Conservation (phyloP, 2,113 vertebrate genomes). For the Poeciliopsis turrubarensis region DNA sequence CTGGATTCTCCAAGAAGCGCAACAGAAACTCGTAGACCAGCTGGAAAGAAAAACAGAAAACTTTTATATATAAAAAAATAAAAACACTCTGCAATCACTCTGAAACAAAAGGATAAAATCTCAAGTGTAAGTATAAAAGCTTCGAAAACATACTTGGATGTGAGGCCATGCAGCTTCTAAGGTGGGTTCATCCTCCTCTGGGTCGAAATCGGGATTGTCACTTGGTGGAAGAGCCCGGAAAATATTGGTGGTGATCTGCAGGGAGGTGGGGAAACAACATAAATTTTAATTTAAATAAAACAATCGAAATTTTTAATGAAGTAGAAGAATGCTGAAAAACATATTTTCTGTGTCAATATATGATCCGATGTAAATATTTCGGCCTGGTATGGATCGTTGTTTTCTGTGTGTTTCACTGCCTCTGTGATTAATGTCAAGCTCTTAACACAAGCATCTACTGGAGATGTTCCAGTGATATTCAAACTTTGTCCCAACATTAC, state of each 20-base stretch:
- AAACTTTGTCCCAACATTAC: neutral
- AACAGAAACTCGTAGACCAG: conserved; percentile 98
- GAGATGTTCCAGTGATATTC: neutral
- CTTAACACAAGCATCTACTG: neutral
- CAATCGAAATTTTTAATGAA: neutral
- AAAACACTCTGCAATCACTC: neutral
- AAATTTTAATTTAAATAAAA: neutral
- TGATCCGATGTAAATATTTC: neutral
- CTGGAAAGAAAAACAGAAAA: conserved; percentile 71
- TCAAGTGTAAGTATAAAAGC: neutral
- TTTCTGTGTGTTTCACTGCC: neutral
- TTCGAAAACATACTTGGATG: conserved; percentile 85
- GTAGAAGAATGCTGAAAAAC: too few relatives aligned
- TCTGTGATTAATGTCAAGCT: neutral
- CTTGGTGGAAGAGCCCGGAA: conserved; percentile 97
- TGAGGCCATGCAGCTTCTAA: conserved; percentile 98
- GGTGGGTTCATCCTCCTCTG: conserved; percentile 97
- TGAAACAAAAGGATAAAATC: neutral
- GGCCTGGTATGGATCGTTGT: neutral
- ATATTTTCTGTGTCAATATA: neutral
- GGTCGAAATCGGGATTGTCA: conserved; percentile 98
- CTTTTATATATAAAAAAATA: neutral
- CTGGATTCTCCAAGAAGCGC: conserved; percentile 95
- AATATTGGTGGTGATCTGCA: conserved; percentile 94
- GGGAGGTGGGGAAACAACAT: neutral